Evolutionary conservation across 2,888 invertebrate genomes (phyloP).

Genomic region (Hypomecis punctinalis): DNA sequence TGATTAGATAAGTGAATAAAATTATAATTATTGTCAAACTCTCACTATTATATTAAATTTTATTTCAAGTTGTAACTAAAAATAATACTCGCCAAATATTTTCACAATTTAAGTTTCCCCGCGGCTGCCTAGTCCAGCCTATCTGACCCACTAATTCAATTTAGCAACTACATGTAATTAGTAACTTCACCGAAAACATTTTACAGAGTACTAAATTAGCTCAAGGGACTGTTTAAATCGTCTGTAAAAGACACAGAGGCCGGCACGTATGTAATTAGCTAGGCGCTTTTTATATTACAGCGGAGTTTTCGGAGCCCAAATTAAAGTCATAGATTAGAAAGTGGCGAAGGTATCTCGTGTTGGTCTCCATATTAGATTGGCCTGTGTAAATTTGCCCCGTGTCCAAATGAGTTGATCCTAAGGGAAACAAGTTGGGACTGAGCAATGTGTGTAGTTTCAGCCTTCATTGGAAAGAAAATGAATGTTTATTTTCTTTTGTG

Average conservation of each 20-base stretch:
- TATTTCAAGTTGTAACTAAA: too few relatives aligned
- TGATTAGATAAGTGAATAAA: too few relatives aligned
- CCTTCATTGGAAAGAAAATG: constrained; percentile 67
- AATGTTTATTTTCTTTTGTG: constrained; percentile 48
- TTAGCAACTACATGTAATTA: constrained; percentile 12
- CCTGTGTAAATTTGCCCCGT: constrained; percentile 74
- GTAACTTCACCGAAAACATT: constrained; percentile 15
- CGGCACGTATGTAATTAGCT: constrained; percentile 34
- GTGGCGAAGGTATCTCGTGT: constrained; percentile 60
- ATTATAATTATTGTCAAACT: too few relatives aligned
- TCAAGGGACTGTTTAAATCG: constrained; percentile 29
- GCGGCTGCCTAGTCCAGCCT: too few relatives aligned
- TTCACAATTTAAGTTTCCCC: too few relatives aligned
- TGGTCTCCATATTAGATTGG: constrained; percentile 69
- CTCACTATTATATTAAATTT: too few relatives aligned
- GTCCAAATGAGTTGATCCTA: constrained; percentile 74
- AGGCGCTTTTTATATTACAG: constrained; percentile 33
- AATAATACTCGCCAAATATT: too few relatives aligned
- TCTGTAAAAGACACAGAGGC: constrained; percentile 23
- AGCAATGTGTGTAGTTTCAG: constrained; percentile 53
- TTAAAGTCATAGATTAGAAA: constrained; percentile 69
- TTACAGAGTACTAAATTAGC: constrained; percentile 25
- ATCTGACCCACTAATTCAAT: constrained; percentile 4
- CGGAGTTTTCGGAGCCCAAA: constrained; percentile 54
- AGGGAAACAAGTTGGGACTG: constrained; percentile 52